phyloP scores from a whole-genome alignment of 1,140 invertebrate species.

The Tetranychus cinnabarinus region DNA sequence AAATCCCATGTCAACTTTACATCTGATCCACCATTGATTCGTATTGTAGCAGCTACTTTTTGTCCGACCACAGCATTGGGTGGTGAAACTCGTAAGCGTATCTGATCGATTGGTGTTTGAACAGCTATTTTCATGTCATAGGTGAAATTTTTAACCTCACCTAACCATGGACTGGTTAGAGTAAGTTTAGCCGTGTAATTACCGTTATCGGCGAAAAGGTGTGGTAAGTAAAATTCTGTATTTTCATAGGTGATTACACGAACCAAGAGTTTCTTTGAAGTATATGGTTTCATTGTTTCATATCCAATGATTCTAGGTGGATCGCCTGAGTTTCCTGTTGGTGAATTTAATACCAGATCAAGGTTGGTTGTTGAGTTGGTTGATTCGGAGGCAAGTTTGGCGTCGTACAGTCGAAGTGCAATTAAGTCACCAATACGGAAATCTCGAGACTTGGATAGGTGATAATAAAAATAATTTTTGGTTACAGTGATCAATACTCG shows the following conservation, averaged over 20 bases:
- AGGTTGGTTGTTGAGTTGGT: too few species aligned
- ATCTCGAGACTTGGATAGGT: not conserved
- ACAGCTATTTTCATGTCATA: constrained; percentile 6
- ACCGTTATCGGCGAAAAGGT: constrained; percentile 6
- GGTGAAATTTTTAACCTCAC: not conserved
- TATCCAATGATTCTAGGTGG: not conserved
- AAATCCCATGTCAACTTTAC: constrained; percentile 15
- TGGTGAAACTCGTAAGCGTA: constrained; percentile 12
- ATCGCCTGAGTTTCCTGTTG: not conserved
- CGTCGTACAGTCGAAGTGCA: not conserved
- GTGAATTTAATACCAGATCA: not conserved
- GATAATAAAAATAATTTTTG: not conserved
- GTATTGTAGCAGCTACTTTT: constrained; percentile 12
- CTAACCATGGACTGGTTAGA: not conserved
- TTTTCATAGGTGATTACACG: constrained; percentile 5
- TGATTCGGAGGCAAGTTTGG: not conserved
- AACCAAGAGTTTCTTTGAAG: not conserved
- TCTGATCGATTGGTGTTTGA: constrained; percentile 11
- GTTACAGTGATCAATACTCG: not conserved
- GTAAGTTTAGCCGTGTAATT: constrained; percentile 5
- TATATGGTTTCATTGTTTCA: not conserved
- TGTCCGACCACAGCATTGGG: constrained; percentile 11
- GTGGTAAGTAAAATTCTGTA: constrained; percentile 3
- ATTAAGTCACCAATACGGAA: not conserved
- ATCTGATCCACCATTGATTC: constrained; percentile 13